Percentiles rank a stretch among this genome's conserved stretches.
These are phyloP conservation scores for Alouatta palliata DNA, from an alignment of 2,113 vertebrate genomes.

Conservation along the genomic window DNA sequence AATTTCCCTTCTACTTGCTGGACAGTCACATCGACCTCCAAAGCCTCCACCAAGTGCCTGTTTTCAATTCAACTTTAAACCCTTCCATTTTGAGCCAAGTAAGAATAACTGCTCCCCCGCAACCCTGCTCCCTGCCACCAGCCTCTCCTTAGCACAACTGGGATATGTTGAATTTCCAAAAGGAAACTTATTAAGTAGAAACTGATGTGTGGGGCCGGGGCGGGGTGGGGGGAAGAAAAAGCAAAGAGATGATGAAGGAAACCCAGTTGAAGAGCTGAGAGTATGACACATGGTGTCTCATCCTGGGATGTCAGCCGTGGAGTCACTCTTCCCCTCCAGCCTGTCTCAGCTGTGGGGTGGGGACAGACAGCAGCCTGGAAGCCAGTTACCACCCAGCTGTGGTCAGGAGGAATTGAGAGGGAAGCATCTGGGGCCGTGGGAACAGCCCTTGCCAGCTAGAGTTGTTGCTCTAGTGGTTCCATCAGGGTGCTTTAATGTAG, in stretches of 20 bases:
- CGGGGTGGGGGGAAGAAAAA: not conserved
- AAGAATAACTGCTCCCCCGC: not conserved
- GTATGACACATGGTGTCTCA: not conserved
- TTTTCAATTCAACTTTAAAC: not conserved
- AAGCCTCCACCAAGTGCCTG: not conserved
- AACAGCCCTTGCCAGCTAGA: not conserved
- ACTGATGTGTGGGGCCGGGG: not conserved
- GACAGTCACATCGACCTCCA: not conserved
- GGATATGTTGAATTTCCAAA: not conserved
- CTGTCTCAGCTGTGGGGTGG: not conserved
- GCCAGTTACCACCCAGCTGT: not conserved
- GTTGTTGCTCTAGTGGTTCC: not conserved
- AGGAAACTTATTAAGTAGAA: not conserved
- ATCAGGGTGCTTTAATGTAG: not conserved
- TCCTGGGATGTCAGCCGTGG: not conserved
- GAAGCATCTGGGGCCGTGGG: not conserved
- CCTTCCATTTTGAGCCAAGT: not conserved
- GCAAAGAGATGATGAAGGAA: not conserved
- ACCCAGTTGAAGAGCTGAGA: not conserved
- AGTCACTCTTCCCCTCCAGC: not conserved
- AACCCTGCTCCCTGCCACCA: not conserved
- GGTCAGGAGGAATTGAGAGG: not conserved
- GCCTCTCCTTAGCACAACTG: not conserved
- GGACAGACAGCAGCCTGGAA: not conserved
- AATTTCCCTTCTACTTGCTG: not conserved